Evolutionary conservation across 2,797 vertebrate genomes (phyloP).

Genomic region (Tolypeutes matacus): DNA sequence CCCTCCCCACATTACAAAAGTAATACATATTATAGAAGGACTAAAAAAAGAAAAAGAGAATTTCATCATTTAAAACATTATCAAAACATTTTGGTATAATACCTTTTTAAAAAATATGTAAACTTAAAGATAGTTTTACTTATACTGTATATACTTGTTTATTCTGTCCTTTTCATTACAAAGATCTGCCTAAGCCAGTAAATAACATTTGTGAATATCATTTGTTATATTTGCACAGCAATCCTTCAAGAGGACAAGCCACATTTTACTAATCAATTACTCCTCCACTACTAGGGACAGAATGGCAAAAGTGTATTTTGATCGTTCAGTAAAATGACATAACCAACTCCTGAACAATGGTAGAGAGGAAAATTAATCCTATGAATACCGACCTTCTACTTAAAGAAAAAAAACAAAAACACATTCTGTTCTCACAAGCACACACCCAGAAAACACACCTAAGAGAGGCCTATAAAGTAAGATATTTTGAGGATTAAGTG

Average conservation of each 20-base stretch:
- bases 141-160: background rate
- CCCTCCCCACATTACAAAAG: conserved; percentile 42
- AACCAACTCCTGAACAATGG: background rate
- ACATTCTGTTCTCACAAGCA: background rate
- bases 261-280: too few species aligned
- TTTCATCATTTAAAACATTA: background rate
- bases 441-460: background rate
- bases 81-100: background rate
- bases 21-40: background rate
- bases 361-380: conserved; percentile 35
- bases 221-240: background rate
- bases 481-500: conserved; percentile 7
- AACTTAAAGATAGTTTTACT: background rate
- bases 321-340: background rate
- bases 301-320: background rate
- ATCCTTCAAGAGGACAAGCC: background rate
- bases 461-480: background rate
- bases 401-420: conserved; percentile 3
- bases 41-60: background rate
- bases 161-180: background rate
- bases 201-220: too few species aligned
- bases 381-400: background rate
- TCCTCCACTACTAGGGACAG: background rate
- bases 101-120: background rate
- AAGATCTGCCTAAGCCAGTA: background rate